Evolutionary conservation across 1,140 invertebrate species (phyloP).

Genomic region (Drosophila navojoa): DNA sequence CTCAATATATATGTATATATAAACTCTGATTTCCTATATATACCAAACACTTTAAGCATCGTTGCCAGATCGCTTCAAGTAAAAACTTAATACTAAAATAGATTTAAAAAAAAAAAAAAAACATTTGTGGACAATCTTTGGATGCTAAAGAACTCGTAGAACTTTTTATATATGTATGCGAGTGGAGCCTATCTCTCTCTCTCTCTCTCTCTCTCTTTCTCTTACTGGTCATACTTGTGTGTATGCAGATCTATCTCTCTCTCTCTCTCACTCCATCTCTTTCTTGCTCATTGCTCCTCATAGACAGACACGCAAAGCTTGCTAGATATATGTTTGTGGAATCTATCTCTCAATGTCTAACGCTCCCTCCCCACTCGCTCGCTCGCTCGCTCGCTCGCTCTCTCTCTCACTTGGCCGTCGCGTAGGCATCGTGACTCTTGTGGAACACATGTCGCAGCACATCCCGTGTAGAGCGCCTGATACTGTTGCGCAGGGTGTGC

Average conservation of each 20-base stretch:
- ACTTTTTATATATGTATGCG: neutral
- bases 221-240: neutral
- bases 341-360: neutral
- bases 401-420: conserved; percentile 59
- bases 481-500: conserved; percentile 73
- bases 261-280: no score
- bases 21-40: no score
- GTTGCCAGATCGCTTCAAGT: neutral
- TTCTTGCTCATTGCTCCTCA: no score
- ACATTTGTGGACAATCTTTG: conserved; percentile 57
- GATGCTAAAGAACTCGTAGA: conserved; percentile 38
- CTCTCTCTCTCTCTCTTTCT: neutral
- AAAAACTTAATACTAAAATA: conserved; percentile 1
- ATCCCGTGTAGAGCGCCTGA: conserved; percentile 75
- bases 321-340: neutral
- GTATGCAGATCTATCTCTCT: conserved; percentile 20
- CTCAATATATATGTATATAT: no score
- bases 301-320: no score
- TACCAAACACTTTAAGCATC: no score
- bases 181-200: neutral
- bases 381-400: no score
- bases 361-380: no score
- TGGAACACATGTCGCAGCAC: conserved; percentile 79
- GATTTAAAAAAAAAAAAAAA: conserved; percentile 1
- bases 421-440: conserved; percentile 74